phyloP scores from a whole-genome alignment of 2,113 vertebrate genomes.

The Xenopus laevis region DNA sequence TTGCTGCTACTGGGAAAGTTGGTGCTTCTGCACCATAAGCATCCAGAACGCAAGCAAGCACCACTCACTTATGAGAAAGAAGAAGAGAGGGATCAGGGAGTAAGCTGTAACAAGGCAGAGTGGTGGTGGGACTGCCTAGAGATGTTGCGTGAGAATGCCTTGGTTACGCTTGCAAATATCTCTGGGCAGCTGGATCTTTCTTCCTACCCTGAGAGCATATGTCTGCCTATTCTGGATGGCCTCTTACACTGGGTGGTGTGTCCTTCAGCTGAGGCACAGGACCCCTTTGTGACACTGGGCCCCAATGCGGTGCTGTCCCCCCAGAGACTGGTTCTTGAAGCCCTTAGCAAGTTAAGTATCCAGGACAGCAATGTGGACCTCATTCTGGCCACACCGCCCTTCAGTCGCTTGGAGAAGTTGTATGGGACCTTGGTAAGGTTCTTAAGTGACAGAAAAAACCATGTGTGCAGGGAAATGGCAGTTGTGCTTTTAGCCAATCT shows the following conservation, averaged over 20 bases:
- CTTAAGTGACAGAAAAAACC: conserved; percentile 94
- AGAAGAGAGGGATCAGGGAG: conserved; percentile 89
- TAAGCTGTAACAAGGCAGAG: conserved; percentile 89
- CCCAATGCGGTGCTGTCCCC: conserved; percentile 91
- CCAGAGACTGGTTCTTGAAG: conserved; percentile 97
- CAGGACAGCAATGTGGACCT: conserved; percentile 99
- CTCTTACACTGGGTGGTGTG: conserved; percentile 97
- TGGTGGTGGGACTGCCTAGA: conserved; percentile 99
- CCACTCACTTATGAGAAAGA: conserved; percentile 96
- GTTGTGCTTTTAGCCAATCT: conserved; percentile 97
- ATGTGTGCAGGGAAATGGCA: conserved; percentile 97
- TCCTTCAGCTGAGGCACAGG: conserved; percentile 95
- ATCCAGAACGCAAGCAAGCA: conserved; percentile 93
- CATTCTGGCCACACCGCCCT: conserved; percentile 93
- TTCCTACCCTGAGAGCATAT: conserved; percentile 93
- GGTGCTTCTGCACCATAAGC: conserved; percentile 92
- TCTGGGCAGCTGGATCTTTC: conserved; percentile 97
- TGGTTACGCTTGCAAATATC: conserved; percentile 97
- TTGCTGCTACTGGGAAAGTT: conserved; percentile 91
- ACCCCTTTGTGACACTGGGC: conserved; percentile 92
- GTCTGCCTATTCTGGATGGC: conserved; percentile 93
- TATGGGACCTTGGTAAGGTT: conserved; percentile 93
- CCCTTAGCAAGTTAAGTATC: conserved; percentile 98
- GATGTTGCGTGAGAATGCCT: conserved; percentile 91
- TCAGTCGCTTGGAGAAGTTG: conserved; percentile 92